Evolutionary conservation across 2,113 vertebrate species (phyloP), one percentile per base, ranked within the genome.

Genomic region (Poeciliopsis occidentalis): DNA sequence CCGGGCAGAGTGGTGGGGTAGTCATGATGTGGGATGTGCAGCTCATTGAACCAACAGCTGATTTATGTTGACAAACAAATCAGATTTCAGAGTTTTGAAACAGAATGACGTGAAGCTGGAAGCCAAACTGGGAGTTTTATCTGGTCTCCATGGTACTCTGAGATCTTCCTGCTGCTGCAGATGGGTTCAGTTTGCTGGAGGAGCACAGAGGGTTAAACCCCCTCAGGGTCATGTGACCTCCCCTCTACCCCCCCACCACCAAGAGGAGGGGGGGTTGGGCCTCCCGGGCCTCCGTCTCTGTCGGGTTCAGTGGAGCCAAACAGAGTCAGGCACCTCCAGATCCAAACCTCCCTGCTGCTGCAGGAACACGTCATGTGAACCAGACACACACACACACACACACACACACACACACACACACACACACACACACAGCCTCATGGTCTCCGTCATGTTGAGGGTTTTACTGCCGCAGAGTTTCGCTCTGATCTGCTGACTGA

Each of bases 171-270:
- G 11, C 65, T 26, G 65, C n/a, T 27, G n/a, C 65, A 44, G 24
- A 66, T 27, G 37, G n/a, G n/a, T 4, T 66, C 34, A 29, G 26
- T 44, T n/a, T 27, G 12, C n/a, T 17, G 41, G 39, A 67, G 27
- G 15, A 17, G 7, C 26, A 44, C 15, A 31, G 19, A 5, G 41
- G 41, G 41, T n/a, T 29, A 26, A n/a, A 34, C 66, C 74, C 71
- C 71, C 76, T 37, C 2, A 37, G 34, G 64, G 15, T 82, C 85
- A 91, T 85, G 88, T 89, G 89, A 91, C 87, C 87, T n/a, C n/a
- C n/a, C n/a, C n/a, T n/a, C n/a, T n/a, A n/a, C n/a, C n/a, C 63
- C 51, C 44, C 69, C 85, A 1, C 32, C 34, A 27, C 34, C 82
- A 77, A 82, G 81, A 73, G 77, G 82, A 77, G 61, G 8, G 34